Conservation (phyloP, 2,888 invertebrate genomes). For the Ophion obscuratus region DNA sequence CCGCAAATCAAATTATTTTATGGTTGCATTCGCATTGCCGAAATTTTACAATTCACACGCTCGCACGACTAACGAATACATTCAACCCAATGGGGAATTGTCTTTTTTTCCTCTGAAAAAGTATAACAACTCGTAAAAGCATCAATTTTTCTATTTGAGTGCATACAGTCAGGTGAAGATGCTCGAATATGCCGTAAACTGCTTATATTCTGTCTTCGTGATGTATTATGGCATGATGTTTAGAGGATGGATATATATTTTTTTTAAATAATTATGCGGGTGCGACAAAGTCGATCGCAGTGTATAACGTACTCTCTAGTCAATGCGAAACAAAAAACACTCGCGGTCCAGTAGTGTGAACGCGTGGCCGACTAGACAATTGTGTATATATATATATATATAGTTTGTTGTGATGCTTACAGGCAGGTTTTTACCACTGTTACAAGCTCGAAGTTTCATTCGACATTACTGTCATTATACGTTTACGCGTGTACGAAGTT, state of each 20-base stretch:
- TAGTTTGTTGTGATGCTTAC: slow-evolving; percentile 31
- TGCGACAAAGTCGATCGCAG: not conserved
- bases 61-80: slow-evolving; percentile 1
- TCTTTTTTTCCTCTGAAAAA: not conserved
- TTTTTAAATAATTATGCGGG: slow-evolving; percentile 4
- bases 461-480: slow-evolving; percentile 28
- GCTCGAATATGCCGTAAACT: not conserved
- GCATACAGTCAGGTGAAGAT: not conserved
- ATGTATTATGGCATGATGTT: slow-evolving; percentile 14
- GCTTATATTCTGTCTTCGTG: not conserved
- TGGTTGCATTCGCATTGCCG: slow-evolving; percentile 9
- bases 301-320: not conserved
- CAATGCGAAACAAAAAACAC: slow-evolving; percentile 38
- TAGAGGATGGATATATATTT: not conserved
- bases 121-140: slow-evolving; percentile 6
- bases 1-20: not conserved
- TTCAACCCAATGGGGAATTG: not conserved
- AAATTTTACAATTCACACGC: slow-evolving; percentile 18
- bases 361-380: slow-evolving; percentile 59
- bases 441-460: slow-evolving; percentile 58
- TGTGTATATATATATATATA: slow-evolving; percentile 16
- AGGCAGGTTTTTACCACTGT: slow-evolving; percentile 34
- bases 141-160: not conserved
- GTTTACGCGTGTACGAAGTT: slow-evolving; percentile 15
- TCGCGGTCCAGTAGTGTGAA: slow-evolving; percentile 34